Conservation (phyloP, 2,797 vertebrate genomes). For the Brachyrhaphis roseni region DNA sequence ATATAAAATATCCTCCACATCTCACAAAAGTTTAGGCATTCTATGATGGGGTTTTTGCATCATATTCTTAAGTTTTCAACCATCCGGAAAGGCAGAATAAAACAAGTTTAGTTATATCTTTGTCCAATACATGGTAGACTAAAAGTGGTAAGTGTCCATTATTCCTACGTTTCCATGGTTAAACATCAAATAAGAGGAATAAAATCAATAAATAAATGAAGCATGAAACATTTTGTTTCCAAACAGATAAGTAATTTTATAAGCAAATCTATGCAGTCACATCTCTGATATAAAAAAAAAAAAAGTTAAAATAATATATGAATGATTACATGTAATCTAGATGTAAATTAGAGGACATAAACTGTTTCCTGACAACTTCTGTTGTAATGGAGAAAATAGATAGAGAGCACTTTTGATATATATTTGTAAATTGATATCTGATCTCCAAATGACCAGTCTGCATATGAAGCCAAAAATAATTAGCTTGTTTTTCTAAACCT, state of each 20-base stretch:
- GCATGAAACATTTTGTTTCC: neutral
- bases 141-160: conserved; percentile 20
- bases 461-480: neutral
- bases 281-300: neutral
- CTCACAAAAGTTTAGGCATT: conserved; percentile 22
- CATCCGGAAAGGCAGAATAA: conserved; percentile 1
- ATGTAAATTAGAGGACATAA: neutral
- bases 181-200: neutral
- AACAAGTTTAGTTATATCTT: conserved; percentile 2
- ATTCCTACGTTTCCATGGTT: neutral
- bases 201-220: neutral
- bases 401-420: neutral
- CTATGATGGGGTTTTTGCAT: conserved; percentile 17
- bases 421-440: neutral
- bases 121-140: conserved; percentile 9
- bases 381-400: neutral
- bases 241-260: neutral
- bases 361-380: neutral
- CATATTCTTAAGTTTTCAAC: conserved; percentile 18
- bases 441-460: neutral
- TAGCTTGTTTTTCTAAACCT: neutral
- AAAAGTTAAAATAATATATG: neutral
- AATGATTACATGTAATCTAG: neutral
- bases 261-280: neutral
- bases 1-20: conserved; percentile 42